Base-by-base conservation (phyloP, 2,888 invertebrate genomes). In the Baccha elongata region DNA sequence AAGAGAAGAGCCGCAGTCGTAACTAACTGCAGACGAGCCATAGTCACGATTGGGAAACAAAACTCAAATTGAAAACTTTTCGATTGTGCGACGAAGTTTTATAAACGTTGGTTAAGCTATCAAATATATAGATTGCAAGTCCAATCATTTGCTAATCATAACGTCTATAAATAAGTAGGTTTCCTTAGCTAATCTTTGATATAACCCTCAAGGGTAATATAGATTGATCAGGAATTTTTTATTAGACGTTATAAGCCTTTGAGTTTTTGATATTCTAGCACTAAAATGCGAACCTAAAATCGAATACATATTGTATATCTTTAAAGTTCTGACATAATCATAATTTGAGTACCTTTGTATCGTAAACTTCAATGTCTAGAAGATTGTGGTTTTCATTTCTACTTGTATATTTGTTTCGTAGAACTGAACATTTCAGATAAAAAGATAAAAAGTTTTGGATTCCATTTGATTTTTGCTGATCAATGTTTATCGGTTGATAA, bases 21-120 rank as follows among this genome's bases (percentile, higher is more conserved):
- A 8, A 8, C 8, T 15, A 76, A 21, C 52, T 71, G 69, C 13
- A 64, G 29, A 11, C 13, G 50, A 60, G 46, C 76, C 81, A 81
- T 81, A 46, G 32, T 81, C 15, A 15, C 42, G 19, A 46, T 21
- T 15, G 40, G 40, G 32, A 8, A 37, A 29, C 21, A 17, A 37
- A 67, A 62, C 46, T 55, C 44, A 26, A 50, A 80, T 71, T 76
- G 53, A 67, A 29, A 40, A 21, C 8, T 1, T 35, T 29, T 3
- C 1, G 11, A 2, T 15, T 19, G 26, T 11, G 32, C 7, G 2
- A 42, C 8, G 46, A 40, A 26, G 53, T 71, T 81, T 76, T 72
- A 53, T 19, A 76, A 48, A 42, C 44, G 7, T 15, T 26, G 32
- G 8, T 35, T 67, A 40, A 26, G 19, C 29, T 32, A 62, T 13